Evolutionary conservation across 2,888 invertebrate species (phyloP), one percentile per base, ranked within the genome.

Genomic region (Leuctra nigra): DNA sequence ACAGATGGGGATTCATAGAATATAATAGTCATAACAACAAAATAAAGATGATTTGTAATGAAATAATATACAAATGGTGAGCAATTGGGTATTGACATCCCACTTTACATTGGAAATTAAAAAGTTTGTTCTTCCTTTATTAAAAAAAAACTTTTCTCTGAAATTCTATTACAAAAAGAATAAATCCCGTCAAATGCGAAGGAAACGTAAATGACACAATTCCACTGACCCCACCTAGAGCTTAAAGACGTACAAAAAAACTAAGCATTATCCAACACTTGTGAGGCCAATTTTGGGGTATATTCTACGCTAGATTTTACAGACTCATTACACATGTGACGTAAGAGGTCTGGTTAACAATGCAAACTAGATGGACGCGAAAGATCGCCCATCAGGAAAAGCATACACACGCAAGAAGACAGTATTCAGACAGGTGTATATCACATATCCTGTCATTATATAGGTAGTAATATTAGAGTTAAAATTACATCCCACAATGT

Each of bases 51-150:
- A 50, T 54, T 58, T 48, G 20, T 20, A 23, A 50, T 50, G 50
- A 50, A 50, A 50, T 50, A 58, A 54, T 55, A 50, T 55, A 55
- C 54, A 55, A 55, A 50, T 50, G 55, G 58, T 58, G 58, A 58
- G 58, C 58, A 55, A 58, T 55, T 53, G 55, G 58, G 53, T 55
- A 55, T 58, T 44, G 18, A 46, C 23, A 50, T 50, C 54, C 55
- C 55, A 50, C 48, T 58, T 50, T 58, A 58, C 55, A 41, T 41
- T 55, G 55, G 52, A 52, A 58, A 58, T 36, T 58, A 46, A n/a
- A n/a, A 52, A 53, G 36, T 54, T 29, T 18, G 38, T n/a, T 41
- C 53, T 36, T 53, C 50, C 50, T 35, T 39, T n/a, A n/a, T n/a
- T n/a, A n/a, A 39, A 41, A 54, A 36, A 44, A 23, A 7, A 54